Conservation (phyloP, 2,797 vertebrate species). For the Microcaecilia unicolor region DNA sequence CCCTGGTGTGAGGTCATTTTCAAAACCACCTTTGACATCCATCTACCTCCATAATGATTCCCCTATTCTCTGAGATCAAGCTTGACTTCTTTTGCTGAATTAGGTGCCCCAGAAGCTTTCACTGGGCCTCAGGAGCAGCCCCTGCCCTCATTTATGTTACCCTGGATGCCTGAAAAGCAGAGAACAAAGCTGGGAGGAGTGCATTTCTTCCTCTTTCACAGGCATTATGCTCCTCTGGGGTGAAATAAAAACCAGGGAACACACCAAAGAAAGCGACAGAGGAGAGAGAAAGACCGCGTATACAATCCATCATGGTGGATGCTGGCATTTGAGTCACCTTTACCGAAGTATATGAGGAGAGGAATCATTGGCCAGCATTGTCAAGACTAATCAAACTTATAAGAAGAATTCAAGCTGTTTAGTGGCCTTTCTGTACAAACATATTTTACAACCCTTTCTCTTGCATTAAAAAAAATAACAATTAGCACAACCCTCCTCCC, state of each 20-base stretch:
- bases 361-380: too few relatives aligned
- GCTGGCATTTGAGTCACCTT: constrained; percentile 10
- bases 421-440: constrained; percentile 6
- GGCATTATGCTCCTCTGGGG: constrained; percentile 4
- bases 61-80: constrained; percentile 47
- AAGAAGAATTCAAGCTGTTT: neutral
- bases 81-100: constrained; percentile 50
- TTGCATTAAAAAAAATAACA: constrained; percentile 38
- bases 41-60: constrained; percentile 50
- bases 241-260: constrained; percentile 8
- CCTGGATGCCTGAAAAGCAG: constrained; percentile 12
- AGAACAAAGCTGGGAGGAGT: constrained; percentile 6
- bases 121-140: neutral
- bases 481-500: constrained; percentile 13
- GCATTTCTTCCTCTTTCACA: constrained; percentile 2
- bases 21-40: constrained; percentile 36
- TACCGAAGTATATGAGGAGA: constrained; percentile 15
- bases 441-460: constrained; percentile 3
- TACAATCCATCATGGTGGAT: constrained; percentile 6
- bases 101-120: constrained; percentile 18
- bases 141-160: constrained; percentile 7
- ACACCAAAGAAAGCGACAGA: neutral
- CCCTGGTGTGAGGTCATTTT: constrained; percentile 45
- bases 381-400: constrained; percentile 2
- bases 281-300: neutral